Percentiles rank a stretch among this genome's conserved stretches.
These are phyloP conservation scores for Hemicentrotus pulcherrimus DNA, from an alignment of 35 echinoderm and acorn worm genomes.

Conservation along the genomic window DNA sequence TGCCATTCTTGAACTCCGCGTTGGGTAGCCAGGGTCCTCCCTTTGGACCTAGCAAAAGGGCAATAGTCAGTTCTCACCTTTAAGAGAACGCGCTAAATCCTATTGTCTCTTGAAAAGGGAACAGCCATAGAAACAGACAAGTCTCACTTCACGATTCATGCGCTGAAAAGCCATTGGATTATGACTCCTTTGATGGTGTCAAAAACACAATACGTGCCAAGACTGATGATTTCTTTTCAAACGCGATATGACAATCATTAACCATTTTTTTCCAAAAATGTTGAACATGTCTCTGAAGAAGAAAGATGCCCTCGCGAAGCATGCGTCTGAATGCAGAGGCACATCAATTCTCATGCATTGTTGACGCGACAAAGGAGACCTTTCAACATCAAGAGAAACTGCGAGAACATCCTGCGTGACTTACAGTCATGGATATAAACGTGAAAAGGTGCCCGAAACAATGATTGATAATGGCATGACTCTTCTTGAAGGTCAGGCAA, in stretches of 20 bases:
- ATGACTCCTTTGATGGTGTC: neutral
- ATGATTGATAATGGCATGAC: slow-evolving; percentile 18
- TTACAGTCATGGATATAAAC: neutral
- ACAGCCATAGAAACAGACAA: neutral
- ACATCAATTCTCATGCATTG: neutral
- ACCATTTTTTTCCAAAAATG: neutral
- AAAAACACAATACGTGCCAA: neutral
- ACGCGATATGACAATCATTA: neutral
- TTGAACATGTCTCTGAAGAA: neutral
- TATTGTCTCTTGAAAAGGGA: neutral
- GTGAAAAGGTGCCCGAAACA: neutral
- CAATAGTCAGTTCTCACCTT: neutral
- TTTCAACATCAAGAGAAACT: neutral
- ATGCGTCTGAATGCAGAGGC: neutral
- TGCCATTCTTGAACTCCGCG: no score
- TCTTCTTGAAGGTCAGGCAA: neutral
- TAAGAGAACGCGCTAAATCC: neutral
- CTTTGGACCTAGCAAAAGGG: neutral
- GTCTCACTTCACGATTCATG: neutral
- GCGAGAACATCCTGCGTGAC: neutral
- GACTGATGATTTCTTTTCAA: slow-evolving; percentile 3
- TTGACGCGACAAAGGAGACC: neutral
- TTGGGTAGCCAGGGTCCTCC: no score
- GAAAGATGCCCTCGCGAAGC: neutral
- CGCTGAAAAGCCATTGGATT: slow-evolving; percentile 1